phyloP scores from a whole-genome alignment of 2,888 invertebrate genomes.

The Julus scandinavius region DNA sequence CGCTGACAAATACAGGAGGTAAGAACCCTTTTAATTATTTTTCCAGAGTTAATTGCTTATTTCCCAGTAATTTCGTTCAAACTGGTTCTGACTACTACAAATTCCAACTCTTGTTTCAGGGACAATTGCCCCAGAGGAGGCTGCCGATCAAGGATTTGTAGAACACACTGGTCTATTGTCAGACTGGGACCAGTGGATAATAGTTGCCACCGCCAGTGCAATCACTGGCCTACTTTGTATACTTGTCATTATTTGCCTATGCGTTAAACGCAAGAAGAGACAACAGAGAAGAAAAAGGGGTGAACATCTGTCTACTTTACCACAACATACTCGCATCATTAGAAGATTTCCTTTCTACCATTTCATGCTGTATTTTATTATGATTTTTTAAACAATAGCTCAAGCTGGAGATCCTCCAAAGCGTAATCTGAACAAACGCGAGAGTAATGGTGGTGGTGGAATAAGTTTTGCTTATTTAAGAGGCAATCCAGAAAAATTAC shows the following conservation, averaged over 20 bases:
- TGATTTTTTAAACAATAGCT: background rate
- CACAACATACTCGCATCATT: background rate
- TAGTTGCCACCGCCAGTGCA: slow-evolving; percentile 54
- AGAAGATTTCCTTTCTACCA: background rate
- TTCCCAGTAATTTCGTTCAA: background rate
- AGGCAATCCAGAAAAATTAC: slow-evolving; percentile 51
- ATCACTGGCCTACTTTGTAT: slow-evolving; percentile 51
- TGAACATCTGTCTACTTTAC: background rate
- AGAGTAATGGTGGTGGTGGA: slow-evolving; percentile 1
- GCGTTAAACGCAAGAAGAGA: slow-evolving; percentile 55
- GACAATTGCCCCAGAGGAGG: slow-evolving; percentile 56
- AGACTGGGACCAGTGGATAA: slow-evolving; percentile 56
- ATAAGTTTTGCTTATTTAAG: slow-evolving; percentile 52
- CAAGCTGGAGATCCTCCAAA: slow-evolving; percentile 50
- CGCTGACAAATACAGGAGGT: slow-evolving; percentile 55
- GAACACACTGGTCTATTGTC: slow-evolving; percentile 55
- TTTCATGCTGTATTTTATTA: background rate
- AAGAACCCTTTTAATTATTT: background rate
- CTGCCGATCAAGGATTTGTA: slow-evolving; percentile 56
- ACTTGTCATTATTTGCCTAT: slow-evolving; percentile 51
- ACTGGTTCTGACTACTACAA: background rate
- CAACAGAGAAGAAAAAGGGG: slow-evolving; percentile 55
- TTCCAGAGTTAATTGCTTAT: background rate
- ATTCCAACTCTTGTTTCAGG: slow-evolving; percentile 23
- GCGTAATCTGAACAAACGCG: slow-evolving; percentile 39